A percentile compares a stretch with the other conserved stretches of the same genome.
These are phyloP conservation scores for Gallirallus australis DNA, from an alignment of 2,797 vertebrate genomes.

Conservation along the genomic window DNA sequence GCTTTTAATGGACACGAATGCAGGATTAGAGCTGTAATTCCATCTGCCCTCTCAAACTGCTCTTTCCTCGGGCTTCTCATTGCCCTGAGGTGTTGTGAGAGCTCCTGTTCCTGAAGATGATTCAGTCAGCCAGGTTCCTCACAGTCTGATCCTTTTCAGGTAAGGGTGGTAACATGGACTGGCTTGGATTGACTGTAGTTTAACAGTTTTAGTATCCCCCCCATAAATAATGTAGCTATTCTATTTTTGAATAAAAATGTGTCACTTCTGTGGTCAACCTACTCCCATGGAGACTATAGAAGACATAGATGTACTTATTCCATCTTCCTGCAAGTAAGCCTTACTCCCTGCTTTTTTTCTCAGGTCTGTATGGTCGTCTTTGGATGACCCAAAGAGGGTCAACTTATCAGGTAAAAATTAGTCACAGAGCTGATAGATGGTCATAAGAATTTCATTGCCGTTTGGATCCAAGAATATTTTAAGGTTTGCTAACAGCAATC, in stretches of 20 bases:
- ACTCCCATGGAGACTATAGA: background rate
- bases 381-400: background rate
- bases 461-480: background rate
- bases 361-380: background rate
- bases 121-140: background rate
- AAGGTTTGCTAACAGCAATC: background rate
- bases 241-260: background rate
- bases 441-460: background rate
- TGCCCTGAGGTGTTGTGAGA: background rate
- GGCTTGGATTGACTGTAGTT: background rate
- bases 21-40: background rate
- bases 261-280: background rate
- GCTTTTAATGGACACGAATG: background rate
- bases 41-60: background rate
- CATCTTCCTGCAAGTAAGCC: background rate
- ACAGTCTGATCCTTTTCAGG: background rate
- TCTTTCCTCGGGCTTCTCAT: background rate
- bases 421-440: background rate
- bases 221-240: background rate
- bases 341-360: background rate
- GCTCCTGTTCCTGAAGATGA: background rate
- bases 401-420: background rate
- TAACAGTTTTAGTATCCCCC: background rate
- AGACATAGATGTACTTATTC: background rate
- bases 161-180: background rate